A percentile compares a stretch with the other conserved stretches of the same genome.
Evolutionary conservation across 2,888 invertebrate species (phyloP).

Genomic region (Trilocha varians): DNA sequence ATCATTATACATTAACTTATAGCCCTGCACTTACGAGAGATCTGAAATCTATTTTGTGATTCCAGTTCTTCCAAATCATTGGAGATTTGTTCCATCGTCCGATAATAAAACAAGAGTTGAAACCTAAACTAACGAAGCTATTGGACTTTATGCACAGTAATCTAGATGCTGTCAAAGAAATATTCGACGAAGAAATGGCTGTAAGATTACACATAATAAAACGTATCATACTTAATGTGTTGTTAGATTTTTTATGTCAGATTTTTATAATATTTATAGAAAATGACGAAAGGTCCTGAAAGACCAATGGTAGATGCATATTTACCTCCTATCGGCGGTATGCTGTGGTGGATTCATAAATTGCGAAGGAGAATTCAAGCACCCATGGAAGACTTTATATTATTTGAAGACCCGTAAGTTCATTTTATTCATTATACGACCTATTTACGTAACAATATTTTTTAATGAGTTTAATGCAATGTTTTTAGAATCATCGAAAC

Average conservation of each 20-base stretch:
- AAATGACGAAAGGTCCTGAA: constrained; percentile 52
- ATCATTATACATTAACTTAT: not conserved
- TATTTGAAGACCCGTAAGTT: constrained; percentile 78
- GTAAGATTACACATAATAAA: constrained; percentile 26
- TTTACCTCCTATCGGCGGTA: constrained; percentile 84
- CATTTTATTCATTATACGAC: not conserved
- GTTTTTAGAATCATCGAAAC: constrained; percentile 67
- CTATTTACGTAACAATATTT: not conserved
- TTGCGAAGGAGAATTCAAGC: constrained; percentile 71
- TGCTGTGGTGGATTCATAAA: constrained; percentile 81
- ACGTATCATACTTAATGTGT: not conserved
- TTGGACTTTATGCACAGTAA: constrained; percentile 77
- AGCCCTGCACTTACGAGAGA: not conserved
- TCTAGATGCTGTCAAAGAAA: constrained; percentile 76
- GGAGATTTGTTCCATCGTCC: constrained; percentile 84
- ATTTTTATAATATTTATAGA: constrained; percentile 25
- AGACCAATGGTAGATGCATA: constrained; percentile 75
- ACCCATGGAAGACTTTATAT: constrained; percentile 75
- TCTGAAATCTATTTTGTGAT: constrained; percentile 10
- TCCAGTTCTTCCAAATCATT: constrained; percentile 80
- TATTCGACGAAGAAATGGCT: constrained; percentile 73
- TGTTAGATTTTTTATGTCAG: not conserved
- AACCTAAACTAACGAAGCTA: constrained; percentile 77
- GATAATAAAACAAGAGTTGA: constrained; percentile 80
- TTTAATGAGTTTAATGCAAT: not conserved